phyloP scores from a whole-genome alignment of 2,797 vertebrate species.

The Anguilla marmorata region DNA sequence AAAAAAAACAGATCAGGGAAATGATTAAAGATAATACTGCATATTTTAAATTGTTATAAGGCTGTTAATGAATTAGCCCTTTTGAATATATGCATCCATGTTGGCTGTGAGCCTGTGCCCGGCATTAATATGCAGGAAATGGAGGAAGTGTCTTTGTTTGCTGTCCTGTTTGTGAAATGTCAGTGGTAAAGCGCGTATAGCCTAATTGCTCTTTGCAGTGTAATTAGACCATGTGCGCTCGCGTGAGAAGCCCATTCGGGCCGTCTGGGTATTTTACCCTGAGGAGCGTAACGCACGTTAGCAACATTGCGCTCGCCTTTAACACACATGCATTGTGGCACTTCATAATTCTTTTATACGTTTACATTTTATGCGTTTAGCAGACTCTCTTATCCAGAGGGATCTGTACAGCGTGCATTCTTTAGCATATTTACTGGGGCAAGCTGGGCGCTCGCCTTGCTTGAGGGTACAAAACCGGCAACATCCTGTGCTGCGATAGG shows the following conservation, averaged over 20 bases:
- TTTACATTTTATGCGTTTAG: neutral
- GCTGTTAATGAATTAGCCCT: neutral
- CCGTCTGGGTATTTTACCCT: neutral
- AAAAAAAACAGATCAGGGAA: neutral
- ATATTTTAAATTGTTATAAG: neutral
- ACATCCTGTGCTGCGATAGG: no score
- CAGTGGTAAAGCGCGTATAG: neutral
- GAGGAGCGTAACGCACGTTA: neutral
- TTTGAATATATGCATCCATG: neutral
- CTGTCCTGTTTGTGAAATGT: conserved; percentile 2
- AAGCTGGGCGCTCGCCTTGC: no score
- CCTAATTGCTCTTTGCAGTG: neutral
- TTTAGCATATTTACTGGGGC: no score
- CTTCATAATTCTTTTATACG: neutral
- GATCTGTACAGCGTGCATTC: no score
- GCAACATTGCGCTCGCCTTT: neutral
- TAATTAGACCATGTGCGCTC: neutral
- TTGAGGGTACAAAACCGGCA: no score
- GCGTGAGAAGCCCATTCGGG: neutral
- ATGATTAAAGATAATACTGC: neutral
- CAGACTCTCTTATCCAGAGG: neutral
- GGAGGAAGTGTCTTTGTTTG: neutral
- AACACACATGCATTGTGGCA: neutral
- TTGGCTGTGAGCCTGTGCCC: neutral
- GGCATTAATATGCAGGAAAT: neutral